These are phyloP conservation scores for Cheirogaleus medius DNA, from an alignment of 2,113 vertebrate species.

Conservation along the genomic window DNA sequence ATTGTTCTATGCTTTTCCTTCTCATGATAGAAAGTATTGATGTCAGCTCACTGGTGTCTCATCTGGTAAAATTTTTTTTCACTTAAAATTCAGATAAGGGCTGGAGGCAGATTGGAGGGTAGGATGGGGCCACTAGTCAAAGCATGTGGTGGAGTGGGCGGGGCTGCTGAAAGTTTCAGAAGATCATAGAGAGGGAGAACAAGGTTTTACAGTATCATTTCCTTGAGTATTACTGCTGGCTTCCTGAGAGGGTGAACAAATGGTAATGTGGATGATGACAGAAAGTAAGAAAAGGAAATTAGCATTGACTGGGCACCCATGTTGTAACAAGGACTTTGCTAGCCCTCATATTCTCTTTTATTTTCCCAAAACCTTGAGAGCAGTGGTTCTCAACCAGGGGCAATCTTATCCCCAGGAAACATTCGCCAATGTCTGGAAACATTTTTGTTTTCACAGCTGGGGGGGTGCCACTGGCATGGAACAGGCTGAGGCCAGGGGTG, in stretches of 20 bases:
- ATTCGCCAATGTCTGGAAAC: neutral
- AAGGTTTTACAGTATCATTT: neutral
- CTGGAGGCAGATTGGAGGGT: neutral
- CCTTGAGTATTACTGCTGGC: neutral
- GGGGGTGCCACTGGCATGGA: neutral
- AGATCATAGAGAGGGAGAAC: neutral
- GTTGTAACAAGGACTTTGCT: rapidly evolving
- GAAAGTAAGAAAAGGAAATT: neutral
- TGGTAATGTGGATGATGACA: neutral
- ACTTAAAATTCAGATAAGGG: neutral
- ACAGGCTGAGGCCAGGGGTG: neutral
- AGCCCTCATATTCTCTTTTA: neutral
- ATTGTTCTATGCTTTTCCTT: neutral
- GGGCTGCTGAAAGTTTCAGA: neutral
- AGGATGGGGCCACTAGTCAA: rapidly evolving
- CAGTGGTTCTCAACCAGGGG: neutral
- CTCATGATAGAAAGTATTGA: neutral
- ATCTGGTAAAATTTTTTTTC: neutral
- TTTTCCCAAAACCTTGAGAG: neutral
- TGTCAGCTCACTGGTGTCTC: neutral
- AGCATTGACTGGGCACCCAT: too few relatives aligned
- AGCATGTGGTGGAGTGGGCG: neutral
- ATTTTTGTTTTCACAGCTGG: neutral
- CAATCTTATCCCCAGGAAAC: neutral
- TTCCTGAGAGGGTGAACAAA: neutral